These are phyloP conservation scores for Dinoponera quadriceps DNA, from an alignment of 1,140 invertebrate genomes.

Conservation along the genomic window DNA sequence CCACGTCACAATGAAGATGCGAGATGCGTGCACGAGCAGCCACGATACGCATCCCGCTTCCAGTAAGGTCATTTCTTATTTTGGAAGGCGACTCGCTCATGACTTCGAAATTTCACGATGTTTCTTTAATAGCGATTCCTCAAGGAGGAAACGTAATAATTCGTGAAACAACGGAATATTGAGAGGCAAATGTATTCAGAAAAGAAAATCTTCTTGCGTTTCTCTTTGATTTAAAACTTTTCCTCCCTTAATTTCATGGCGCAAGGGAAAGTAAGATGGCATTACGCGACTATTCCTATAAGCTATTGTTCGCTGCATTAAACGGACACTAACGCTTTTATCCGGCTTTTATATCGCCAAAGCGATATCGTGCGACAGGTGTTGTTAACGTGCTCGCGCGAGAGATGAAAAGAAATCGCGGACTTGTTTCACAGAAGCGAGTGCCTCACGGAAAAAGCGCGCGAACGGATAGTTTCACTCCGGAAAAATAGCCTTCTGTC, in stretches of 20 bases:
- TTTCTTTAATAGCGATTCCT: not conserved
- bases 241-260: not conserved
- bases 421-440: not conserved
- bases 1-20: slow-evolving; percentile 45
- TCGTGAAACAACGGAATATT: too few species aligned
- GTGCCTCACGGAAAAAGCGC: slow-evolving; percentile 2
- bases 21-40: slow-evolving; percentile 59
- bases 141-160: too few species aligned
- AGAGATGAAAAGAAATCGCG: slow-evolving; percentile 16
- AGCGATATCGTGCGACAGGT: not conserved
- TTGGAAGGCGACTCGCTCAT: not conserved
- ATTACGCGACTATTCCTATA: not conserved
- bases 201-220: too few species aligned
- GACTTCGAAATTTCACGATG: not conserved
- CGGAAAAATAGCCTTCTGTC: slow-evolving; percentile 41
- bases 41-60: not conserved
- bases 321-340: not conserved
- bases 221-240: too few species aligned
- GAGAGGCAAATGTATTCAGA: too few species aligned
- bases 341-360: not conserved
- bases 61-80: not conserved
- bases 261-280: not conserved
- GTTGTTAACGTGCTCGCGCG: not conserved
- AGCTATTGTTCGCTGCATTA: not conserved
- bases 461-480: slow-evolving; percentile 17